Conservation (phyloP, 2,113 vertebrate genomes). For the Saccopteryx leptura region DNA sequence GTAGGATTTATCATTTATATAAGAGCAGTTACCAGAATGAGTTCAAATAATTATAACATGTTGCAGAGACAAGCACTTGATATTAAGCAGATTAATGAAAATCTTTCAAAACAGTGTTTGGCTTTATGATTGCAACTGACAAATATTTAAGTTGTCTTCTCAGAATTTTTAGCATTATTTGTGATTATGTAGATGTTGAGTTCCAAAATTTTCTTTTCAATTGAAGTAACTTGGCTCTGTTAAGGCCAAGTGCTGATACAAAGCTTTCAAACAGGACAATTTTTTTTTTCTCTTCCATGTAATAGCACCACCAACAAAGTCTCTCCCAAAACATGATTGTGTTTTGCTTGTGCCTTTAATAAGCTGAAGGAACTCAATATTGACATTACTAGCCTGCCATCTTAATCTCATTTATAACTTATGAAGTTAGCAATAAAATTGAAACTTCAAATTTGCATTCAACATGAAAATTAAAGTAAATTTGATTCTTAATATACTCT, state of each 20-base stretch:
- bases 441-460: slow-evolving; percentile 67
- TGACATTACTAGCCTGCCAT: not conserved
- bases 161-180: slow-evolving; percentile 61
- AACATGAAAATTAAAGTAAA: slow-evolving; percentile 69
- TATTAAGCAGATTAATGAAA: slow-evolving; percentile 43
- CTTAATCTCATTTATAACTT: slow-evolving; percentile 64
- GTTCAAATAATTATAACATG: slow-evolving; percentile 32
- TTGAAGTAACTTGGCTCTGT: slow-evolving; percentile 42
- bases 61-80: slow-evolving; percentile 1
- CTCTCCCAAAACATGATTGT: slow-evolving; percentile 35
- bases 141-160: not conserved
- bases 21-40: slow-evolving; percentile 25
- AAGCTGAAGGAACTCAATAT: slow-evolving; percentile 31
- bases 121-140: slow-evolving; percentile 39
- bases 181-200: not conserved
- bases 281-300: not conserved
- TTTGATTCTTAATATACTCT: slow-evolving; percentile 39
- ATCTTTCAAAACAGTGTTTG: slow-evolving; percentile 37
- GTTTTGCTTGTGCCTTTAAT: slow-evolving; percentile 18
- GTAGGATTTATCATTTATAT: not conserved
- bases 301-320: slow-evolving; percentile 34
- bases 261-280: slow-evolving; percentile 56
- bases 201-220: slow-evolving; percentile 60
- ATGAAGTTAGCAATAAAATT: slow-evolving; percentile 50
- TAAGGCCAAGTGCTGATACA: slow-evolving; percentile 39